Percentiles rank a stretch among this genome's conserved stretches.
phyloP scores from a whole-genome alignment of 2,113 vertebrate genomes.

The Crotophaga sulcirostris region DNA sequence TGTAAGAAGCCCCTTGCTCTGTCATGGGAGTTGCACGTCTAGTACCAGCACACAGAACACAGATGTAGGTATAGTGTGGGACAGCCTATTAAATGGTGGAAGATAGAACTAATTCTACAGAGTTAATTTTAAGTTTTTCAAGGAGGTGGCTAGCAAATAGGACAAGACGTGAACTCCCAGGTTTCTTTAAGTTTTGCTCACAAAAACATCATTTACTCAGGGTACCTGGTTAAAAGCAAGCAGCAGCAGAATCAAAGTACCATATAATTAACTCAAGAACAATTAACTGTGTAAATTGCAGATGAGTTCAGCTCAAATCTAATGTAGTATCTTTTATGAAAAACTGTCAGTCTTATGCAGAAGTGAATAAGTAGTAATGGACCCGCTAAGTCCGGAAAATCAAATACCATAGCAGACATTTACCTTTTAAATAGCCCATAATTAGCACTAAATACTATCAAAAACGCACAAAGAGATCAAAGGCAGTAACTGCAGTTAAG shows the following conservation, averaged over 20 bases:
- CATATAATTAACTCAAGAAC: not conserved
- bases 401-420: not conserved
- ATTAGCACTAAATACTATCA: constrained; percentile 4
- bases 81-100: not conserved
- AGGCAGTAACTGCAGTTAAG: not conserved
- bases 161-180: not conserved
- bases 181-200: not conserved
- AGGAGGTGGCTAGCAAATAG: not conserved
- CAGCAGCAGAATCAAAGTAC: not conserved
- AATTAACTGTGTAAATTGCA: not conserved
- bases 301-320: not conserved
- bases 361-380: not conserved
- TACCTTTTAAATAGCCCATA: not conserved
- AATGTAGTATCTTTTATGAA: not conserved
- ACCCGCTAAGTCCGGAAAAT: not conserved
- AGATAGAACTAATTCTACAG: not conserved
- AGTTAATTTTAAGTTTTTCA: not conserved
- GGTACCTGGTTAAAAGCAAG: not conserved
- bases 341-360: not conserved
- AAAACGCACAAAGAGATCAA: not conserved
- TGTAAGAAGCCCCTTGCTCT: not conserved
- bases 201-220: not conserved
- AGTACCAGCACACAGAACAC: not conserved
- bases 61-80: accelerated
- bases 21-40: not conserved